Conservation (phyloP, 2,888 invertebrate genomes). For the Phalera bucephala region DNA sequence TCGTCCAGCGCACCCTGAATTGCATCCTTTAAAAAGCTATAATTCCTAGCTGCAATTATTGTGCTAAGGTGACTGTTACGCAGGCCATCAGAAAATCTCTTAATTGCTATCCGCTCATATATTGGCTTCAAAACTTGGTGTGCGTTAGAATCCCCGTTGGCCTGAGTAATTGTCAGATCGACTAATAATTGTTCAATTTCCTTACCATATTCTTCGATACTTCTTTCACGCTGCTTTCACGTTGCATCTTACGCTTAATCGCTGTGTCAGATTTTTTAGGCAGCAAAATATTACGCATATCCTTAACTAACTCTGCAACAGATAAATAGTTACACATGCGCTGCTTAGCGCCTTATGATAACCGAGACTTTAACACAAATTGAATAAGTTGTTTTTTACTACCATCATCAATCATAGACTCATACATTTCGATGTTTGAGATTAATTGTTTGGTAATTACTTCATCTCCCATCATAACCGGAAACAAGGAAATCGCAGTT, state of each 20-base stretch:
- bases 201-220: constrained; percentile 8
- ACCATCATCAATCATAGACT: neutral
- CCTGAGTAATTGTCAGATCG: constrained; percentile 23
- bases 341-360: constrained; percentile 6
- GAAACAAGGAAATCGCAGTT: constrained; percentile 1
- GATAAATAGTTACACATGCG: neutral
- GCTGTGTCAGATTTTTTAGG: constrained; percentile 13
- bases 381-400: constrained; percentile 5
- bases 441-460: constrained; percentile 1
- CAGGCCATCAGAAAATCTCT: constrained; percentile 19
- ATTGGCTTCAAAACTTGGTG: constrained; percentile 15
- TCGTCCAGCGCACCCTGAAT: neutral
- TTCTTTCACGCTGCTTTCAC: too few species aligned
- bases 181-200: constrained; percentile 13
- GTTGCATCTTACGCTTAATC: neutral
- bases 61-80: constrained; percentile 17
- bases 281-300: constrained; percentile 10
- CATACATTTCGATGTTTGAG: constrained; percentile 1
- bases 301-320: constrained; percentile 1
- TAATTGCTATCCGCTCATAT: constrained; percentile 21
- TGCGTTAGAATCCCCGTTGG: constrained; percentile 9
- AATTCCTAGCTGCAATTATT: constrained; percentile 8
- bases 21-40: neutral
- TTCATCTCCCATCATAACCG: neutral
- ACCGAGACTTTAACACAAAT: constrained; percentile 9